phyloP scores from a whole-genome alignment of 2,797 vertebrate genomes.

The Coccyzus lansbergi region DNA sequence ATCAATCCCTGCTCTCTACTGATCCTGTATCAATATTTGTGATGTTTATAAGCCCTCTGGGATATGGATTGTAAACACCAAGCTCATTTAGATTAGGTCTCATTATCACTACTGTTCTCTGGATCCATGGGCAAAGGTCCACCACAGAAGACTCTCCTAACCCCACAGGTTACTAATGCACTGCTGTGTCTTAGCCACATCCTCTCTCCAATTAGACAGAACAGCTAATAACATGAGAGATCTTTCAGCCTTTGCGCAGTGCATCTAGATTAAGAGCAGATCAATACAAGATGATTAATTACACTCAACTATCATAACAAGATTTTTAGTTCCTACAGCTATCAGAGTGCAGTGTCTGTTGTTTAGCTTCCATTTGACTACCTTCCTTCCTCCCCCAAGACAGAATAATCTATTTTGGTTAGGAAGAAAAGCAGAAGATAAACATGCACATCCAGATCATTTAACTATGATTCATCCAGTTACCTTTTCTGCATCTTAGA shows the following conservation, averaged over 20 bases:
- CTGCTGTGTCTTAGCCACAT: not conserved
- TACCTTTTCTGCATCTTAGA: not conserved
- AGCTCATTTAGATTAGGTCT: constrained; percentile 49
- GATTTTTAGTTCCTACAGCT: constrained; percentile 3
- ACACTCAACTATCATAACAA: constrained; percentile 50
- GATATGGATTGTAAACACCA: not conserved
- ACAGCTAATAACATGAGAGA: constrained; percentile 42
- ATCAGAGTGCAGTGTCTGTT: not conserved
- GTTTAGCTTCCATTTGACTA: constrained; percentile 1
- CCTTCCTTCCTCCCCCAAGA: not conserved
- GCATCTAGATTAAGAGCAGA: constrained; percentile 53
- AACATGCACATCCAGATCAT: constrained; percentile 22
- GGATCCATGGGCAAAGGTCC: not conserved
- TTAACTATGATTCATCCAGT: not conserved
- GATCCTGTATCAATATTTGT: constrained; percentile 46
- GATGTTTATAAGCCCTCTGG: constrained; percentile 32
- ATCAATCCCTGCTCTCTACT: constrained; percentile 43
- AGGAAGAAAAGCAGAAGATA: constrained; percentile 29
- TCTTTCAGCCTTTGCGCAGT: constrained; percentile 27
- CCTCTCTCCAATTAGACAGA: not conserved
- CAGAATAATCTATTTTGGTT: constrained; percentile 31
- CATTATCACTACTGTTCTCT: constrained; percentile 2
- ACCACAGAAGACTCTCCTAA: not conserved
- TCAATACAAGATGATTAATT: constrained; percentile 72
- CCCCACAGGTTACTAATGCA: constrained; percentile 33